Evolutionary conservation across 2,888 invertebrate species (phyloP).

Genomic region (Hydrotaea diabolus): DNA sequence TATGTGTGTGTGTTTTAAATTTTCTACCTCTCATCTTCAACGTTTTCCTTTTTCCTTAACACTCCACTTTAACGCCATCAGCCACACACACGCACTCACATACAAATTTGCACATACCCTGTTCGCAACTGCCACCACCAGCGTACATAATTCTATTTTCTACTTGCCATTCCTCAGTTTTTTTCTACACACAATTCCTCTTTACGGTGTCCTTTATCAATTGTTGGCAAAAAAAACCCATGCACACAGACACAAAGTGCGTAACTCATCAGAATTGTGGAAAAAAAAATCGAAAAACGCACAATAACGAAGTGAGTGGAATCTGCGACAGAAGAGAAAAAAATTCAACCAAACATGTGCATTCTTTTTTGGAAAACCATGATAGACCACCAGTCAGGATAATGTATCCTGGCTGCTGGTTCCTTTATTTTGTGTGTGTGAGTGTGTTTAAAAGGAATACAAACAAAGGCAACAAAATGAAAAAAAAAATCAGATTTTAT

Average conservation of each 20-base stretch:
- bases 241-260: constrained; percentile 10
- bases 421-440: too few relatives aligned
- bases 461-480: not conserved
- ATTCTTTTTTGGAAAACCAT: not conserved
- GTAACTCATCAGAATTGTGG: constrained; percentile 37
- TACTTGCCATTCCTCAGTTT: constrained; percentile 24
- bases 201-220: constrained; percentile 24
- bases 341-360: not conserved
- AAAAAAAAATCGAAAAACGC: not conserved
- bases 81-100: constrained; percentile 21
- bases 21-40: constrained; percentile 8
- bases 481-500: constrained; percentile 3
- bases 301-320: not conserved
- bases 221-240: constrained; percentile 21
- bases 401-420: not conserved
- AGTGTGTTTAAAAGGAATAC: not conserved
- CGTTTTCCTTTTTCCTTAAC: not conserved
- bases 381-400: constrained; percentile 12
- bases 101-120: not conserved
- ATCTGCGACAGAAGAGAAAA: not conserved
- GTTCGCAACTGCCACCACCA: constrained; percentile 54
- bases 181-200: constrained; percentile 32
- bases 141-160: constrained; percentile 54
- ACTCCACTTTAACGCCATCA: constrained; percentile 24
- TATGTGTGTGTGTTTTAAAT: not conserved